Conservation (phyloP, 2,797 vertebrate species). For the Sorex maritimensis region DNA sequence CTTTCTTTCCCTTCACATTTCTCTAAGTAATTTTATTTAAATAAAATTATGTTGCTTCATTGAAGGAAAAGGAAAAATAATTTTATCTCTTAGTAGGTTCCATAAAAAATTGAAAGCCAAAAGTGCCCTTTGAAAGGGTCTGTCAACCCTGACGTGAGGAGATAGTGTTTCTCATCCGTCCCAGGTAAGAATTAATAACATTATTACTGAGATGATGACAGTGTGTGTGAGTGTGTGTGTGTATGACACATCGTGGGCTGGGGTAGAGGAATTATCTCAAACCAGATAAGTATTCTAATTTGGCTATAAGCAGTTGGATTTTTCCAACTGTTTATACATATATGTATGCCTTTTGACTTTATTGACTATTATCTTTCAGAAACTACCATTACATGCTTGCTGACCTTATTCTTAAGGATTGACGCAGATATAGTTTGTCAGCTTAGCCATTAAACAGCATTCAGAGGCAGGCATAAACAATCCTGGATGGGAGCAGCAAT, state of each 20-base stretch:
- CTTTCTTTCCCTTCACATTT: too few species aligned
- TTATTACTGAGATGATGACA: not conserved
- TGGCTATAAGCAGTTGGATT: conserved; percentile 14
- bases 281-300: not conserved
- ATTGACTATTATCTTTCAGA: conserved; percentile 18
- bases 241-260: too few species aligned
- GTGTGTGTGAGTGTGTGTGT: not conserved
- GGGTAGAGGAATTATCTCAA: not conserved
- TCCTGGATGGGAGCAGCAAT: not conserved
- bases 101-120: not conserved
- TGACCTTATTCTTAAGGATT: not conserved
- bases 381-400: conserved; percentile 30
- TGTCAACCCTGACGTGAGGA: conserved; percentile 8
- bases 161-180: not conserved
- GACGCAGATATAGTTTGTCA: not conserved
- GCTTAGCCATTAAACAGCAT: not conserved
- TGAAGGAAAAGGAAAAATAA: not conserved
- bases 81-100: not conserved
- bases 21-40: too few species aligned
- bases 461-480: not conserved
- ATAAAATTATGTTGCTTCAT: too few species aligned
- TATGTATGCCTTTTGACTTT: conserved; percentile 5
- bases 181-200: not conserved
- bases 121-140: not conserved
- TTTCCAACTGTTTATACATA: conserved; percentile 43